Evolutionary conservation across 2,888 invertebrate genomes (phyloP), one percentile per base, ranked within the genome.

Genomic region (Epistrophella euchroma): DNA sequence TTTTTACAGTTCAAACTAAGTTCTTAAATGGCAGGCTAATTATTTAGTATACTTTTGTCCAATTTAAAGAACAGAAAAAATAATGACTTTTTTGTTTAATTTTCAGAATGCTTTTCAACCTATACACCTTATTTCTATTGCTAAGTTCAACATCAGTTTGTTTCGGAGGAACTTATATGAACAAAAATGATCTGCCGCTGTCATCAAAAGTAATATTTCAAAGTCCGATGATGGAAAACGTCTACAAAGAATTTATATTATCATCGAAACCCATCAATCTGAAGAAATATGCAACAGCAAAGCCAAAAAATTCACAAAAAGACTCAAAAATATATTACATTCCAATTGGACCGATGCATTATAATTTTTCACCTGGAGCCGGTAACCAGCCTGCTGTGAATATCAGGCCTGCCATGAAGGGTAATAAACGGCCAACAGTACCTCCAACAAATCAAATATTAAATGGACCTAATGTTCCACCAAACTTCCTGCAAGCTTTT

Each of bases 311-410:
- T 87, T 89, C 90, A 56, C 90, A 90, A 83, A 91, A 94, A 88
- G 96, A 97, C 90, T 97, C 97, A 0, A 96, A 97, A 45, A 96
- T 97, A 88, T 97, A 96, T 92, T 97, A 97, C 93, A 97, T 97
- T 83, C 94, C 96, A 88, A 93, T 97, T 81, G 97, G 97, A 0
- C 96, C 97, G 4, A 95, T 96, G 50, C 97, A 97, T 0, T 97
- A 97, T 93, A 96, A 96, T 93, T 97, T 95, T 91, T 96, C 97
- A 2, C 97, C 97, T 0, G 97, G 97, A 2, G 91, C 97, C 47
- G 97, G 97, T 2, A n/a, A 45, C 4, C 45, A 45, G 19, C 19
- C 25, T 13, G 6, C 22, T 5, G n/a, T n/a, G n/a, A n/a, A n/a
- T n/a, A n/a, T n/a, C n/a, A n/a, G n/a, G n/a, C n/a, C n/a, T n/a